Evolutionary conservation across 2,888 invertebrate genomes (phyloP).

Genomic region (Pseudococcus jackbeardsleyi): DNA sequence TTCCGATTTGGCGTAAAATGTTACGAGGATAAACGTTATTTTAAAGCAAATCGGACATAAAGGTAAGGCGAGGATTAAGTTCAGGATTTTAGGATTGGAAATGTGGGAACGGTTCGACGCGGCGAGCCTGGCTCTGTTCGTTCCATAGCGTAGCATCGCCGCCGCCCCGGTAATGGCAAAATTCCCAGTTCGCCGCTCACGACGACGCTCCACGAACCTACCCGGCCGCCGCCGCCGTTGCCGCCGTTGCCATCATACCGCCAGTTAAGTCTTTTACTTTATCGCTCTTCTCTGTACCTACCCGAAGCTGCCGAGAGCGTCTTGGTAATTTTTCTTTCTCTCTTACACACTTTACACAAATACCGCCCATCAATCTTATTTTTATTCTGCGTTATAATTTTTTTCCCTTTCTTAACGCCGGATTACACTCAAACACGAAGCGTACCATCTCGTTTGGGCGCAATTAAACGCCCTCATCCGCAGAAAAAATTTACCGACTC

Average conservation of each 20-base stretch:
- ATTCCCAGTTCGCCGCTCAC: neutral
- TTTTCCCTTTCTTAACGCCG: neutral
- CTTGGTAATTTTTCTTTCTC: slow-evolving; percentile 24
- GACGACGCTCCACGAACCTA: neutral
- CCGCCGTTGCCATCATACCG: neutral
- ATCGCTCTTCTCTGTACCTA: neutral
- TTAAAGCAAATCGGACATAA: slow-evolving; percentile 44
- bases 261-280: neutral
- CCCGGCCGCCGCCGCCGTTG: neutral
- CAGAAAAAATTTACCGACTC: neutral
- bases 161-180: neutral
- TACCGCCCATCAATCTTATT: slow-evolving; percentile 22
- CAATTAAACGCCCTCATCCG: neutral
- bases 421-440: neutral
- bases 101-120: neutral
- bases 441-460: neutral
- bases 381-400: neutral
- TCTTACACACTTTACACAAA: neutral
- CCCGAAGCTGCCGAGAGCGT: neutral
- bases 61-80: slow-evolving; percentile 45
- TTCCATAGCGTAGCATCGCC: neutral
- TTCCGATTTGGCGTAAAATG: slow-evolving; percentile 5
- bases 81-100: slow-evolving; percentile 45
- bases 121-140: neutral
- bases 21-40: slow-evolving; percentile 46